Base-by-base conservation (phyloP, 2,797 vertebrate genomes). In the Pseudomugil gertrudae region DNA sequence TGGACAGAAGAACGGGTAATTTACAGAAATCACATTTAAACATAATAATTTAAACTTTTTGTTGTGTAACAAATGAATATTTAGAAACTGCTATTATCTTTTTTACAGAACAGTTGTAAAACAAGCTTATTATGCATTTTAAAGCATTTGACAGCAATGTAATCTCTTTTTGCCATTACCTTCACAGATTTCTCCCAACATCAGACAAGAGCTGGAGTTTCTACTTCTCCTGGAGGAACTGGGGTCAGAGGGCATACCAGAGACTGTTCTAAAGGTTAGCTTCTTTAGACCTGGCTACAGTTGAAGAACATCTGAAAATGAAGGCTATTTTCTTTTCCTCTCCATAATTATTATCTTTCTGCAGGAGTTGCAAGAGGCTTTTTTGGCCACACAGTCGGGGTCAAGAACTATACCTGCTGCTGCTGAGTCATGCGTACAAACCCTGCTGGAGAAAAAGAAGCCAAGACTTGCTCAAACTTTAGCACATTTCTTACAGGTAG, bases 151-250 rank as follows among this genome's bases (percentile, higher is more conserved):
- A 58, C 2, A 0, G 13, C 4, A 26, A 11, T 55, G 52, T 56
- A 15, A 66, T 33, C 9, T 19, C 48, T 57, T 6, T 51, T 51
- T 59, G 7, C 43, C 43, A 23, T 11, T 51, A 3, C 7, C 23
- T 63, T 43, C 58, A 3, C 71, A 95, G 94, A 81, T 95, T 77
- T 86, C 93, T 72, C 65, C 78, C 56, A 47, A 47, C 64, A 85
- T 95, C 73, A 94, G 70, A 75, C 92, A 81, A 75, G 95, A 96
- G 84, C 92, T 96, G 29, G 95, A 97, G 84, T 98, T 98, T 87
- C 87, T 98, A 32, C 85, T 99, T 64, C 89, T 98, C n/a, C 87
- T 97, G 80, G 96, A 98, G 85, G 93, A 97, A 23, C 87, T 99
- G n/a, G 91, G 91, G 35, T 90, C 92, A 58, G 90, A 93, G 70